These are phyloP conservation scores for Ctenodactylus gundi DNA, from an alignment of 2,113 vertebrate genomes.

Conservation along the genomic window DNA sequence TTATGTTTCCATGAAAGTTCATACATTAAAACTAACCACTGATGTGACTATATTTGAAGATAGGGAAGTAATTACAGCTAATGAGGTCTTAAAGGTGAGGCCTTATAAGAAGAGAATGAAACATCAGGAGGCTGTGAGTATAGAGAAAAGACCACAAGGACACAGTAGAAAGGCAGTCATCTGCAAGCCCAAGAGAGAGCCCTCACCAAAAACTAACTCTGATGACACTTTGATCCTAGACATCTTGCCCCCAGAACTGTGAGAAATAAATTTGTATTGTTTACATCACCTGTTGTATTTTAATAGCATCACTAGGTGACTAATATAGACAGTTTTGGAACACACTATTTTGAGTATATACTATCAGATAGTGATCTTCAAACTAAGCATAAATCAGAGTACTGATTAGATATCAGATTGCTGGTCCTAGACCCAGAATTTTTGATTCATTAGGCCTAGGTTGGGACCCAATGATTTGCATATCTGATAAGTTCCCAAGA, in stretches of 20 bases:
- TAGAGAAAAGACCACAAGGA: too few species aligned
- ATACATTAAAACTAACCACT: not conserved
- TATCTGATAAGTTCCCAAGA: not conserved
- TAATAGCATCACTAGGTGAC: not conserved
- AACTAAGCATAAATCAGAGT: not conserved
- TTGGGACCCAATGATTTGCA: not conserved
- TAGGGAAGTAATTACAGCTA: not conserved
- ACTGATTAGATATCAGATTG: not conserved
- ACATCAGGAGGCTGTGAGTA: not conserved
- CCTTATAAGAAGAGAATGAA: not conserved
- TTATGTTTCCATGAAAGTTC: not conserved
- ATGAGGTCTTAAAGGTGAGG: not conserved
- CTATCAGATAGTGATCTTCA: not conserved
- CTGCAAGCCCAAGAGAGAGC: not conserved
- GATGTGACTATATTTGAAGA: not conserved
- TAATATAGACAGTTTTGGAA: not conserved
- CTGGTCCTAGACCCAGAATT: not conserved
- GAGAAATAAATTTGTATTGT: constrained; percentile 3
- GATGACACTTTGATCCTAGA: not conserved
- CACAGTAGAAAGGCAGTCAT: too few species aligned
- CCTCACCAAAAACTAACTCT: not conserved
- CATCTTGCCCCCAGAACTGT: not conserved
- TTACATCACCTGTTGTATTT: not conserved
- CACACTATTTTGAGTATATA: not conserved
- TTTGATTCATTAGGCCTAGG: not conserved